Percentiles rank a stretch among this genome's conserved stretches.
Conservation (phyloP, 2,113 vertebrate species). For the Leiothrix lutea region DNA sequence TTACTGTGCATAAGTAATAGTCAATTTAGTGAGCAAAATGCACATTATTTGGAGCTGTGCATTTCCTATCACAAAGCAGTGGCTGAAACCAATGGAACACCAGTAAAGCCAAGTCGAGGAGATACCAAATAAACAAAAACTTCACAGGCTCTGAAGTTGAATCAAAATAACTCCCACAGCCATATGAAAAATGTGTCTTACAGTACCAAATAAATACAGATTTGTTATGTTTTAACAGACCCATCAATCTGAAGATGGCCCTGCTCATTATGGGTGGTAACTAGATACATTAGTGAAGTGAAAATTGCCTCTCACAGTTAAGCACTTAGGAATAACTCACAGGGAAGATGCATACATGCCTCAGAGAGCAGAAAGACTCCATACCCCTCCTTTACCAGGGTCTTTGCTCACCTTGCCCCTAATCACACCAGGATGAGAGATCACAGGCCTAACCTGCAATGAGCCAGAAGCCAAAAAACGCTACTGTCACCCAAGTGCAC, state of each 20-base stretch:
- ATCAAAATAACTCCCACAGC: background rate
- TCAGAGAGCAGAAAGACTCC: background rate
- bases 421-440: background rate
- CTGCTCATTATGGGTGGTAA: background rate
- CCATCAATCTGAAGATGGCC: background rate
- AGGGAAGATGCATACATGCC: background rate
- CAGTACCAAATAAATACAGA: background rate
- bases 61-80: background rate
- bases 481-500: background rate
- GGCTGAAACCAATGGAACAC: background rate
- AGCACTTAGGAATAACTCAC: background rate
- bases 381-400: background rate
- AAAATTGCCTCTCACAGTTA: background rate
- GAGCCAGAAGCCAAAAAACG: background rate
- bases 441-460: background rate
- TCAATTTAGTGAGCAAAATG: slow-evolving; percentile 35
- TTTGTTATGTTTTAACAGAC: background rate
- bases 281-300: background rate
- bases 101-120: background rate
- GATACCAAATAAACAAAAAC: background rate
- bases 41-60: background rate
- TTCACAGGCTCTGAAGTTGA: background rate
- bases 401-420: background rate
- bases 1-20: slow-evolving; percentile 31
- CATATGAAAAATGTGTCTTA: background rate